Evolutionary conservation across 2,113 vertebrate species (phyloP).

Genomic region (Scatophagus argus): DNA sequence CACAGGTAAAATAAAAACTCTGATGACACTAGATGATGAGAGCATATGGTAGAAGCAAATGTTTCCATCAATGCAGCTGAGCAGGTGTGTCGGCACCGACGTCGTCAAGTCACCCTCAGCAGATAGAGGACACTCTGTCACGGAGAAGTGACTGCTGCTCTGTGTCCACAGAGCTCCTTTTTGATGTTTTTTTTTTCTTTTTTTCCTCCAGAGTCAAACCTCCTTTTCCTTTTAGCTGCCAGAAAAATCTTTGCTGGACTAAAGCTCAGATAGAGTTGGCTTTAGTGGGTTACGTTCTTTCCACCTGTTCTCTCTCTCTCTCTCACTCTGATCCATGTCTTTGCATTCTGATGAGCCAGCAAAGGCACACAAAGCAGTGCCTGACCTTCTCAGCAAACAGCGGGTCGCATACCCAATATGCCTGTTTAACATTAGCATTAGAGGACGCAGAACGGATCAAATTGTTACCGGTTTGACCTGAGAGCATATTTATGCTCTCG

Average conservation of each 20-base stretch:
- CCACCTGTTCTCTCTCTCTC: slow-evolving; percentile 64
- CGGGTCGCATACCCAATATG: slow-evolving; percentile 48
- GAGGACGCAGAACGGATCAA: slow-evolving; percentile 50
- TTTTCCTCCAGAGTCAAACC: slow-evolving; percentile 12
- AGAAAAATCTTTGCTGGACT: slow-evolving; percentile 15
- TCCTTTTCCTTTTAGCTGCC: neutral
- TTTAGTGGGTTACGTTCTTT: slow-evolving; percentile 56
- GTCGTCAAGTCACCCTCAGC: slow-evolving; percentile 5
- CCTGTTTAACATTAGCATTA: slow-evolving; percentile 57
- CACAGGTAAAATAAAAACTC: neutral
- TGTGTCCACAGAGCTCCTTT: slow-evolving; percentile 11
- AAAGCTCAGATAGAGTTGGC: slow-evolving; percentile 19
- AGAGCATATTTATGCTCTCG: slow-evolving; percentile 14
- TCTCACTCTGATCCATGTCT: slow-evolving; percentile 63
- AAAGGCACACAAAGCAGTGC: slow-evolving; percentile 51
- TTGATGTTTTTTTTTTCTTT: slow-evolving; percentile 25
- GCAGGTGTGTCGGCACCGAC: neutral
- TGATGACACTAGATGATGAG: neutral
- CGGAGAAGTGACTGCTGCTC: neutral
- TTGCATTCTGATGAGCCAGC: slow-evolving; percentile 79
- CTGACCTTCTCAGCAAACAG: slow-evolving; percentile 70
- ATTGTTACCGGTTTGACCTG: slow-evolving; percentile 17
- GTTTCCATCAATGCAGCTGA: slow-evolving; percentile 26
- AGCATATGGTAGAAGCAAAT: slow-evolving; percentile 24
- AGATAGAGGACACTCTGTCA: slow-evolving; percentile 38